phyloP scores from a whole-genome alignment of 2,113 vertebrate genomes.

The Bufo bufo region DNA sequence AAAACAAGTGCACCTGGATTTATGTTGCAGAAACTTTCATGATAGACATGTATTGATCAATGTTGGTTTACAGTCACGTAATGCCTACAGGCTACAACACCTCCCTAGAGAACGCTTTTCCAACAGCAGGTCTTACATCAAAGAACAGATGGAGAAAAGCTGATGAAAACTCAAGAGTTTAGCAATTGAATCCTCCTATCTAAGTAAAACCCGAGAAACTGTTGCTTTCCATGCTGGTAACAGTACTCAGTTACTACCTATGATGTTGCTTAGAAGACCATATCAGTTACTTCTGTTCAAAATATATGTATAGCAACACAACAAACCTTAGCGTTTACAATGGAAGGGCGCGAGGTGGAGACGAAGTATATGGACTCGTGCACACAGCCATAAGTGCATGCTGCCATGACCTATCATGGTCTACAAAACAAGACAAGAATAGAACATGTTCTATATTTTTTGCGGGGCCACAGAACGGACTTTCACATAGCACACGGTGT shows the following conservation, averaged over 20 bases:
- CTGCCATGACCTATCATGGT: too few relatives aligned
- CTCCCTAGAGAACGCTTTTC: not conserved
- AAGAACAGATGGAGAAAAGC: not conserved
- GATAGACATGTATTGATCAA: constrained; percentile 2
- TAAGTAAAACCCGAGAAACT: constrained; percentile 7
- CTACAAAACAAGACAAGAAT: too few relatives aligned
- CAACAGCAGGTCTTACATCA: not conserved
- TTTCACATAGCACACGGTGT: too few relatives aligned
- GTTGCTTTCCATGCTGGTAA: not conserved
- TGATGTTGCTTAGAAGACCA: not conserved
- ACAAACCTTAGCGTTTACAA: too few relatives aligned
- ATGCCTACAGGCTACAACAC: not conserved
- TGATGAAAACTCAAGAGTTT: not conserved
- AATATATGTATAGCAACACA: too few relatives aligned
- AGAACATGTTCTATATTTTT: too few relatives aligned
- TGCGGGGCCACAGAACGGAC: too few relatives aligned
- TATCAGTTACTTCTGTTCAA: too few relatives aligned
- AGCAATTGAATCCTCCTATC: not conserved
- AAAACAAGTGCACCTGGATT: not conserved
- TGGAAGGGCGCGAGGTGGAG: too few relatives aligned
- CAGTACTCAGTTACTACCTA: not conserved
- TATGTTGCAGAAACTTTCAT: not conserved
- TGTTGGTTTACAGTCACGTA: constrained; percentile 11
- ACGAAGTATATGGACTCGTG: too few relatives aligned
- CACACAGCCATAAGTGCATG: too few relatives aligned